Evolutionary conservation across 2,113 vertebrate species (phyloP).

Genomic region (Puma concolor): DNA sequence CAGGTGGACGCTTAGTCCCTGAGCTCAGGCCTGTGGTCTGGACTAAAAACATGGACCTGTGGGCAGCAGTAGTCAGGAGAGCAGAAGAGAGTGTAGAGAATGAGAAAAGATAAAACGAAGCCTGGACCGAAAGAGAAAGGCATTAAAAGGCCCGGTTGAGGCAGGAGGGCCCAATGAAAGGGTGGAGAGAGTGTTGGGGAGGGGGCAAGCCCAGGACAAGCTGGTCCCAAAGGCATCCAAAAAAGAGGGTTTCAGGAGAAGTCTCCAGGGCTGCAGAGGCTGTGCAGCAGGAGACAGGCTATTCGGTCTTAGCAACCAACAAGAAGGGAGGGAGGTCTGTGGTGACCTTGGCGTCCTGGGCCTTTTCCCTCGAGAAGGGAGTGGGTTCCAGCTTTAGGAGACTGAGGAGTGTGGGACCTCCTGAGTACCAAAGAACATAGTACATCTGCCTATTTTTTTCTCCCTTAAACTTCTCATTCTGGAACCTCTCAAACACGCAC

Average conservation of each 20-base stretch:
- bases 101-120: background rate
- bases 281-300: background rate
- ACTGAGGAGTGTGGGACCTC: background rate
- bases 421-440: background rate
- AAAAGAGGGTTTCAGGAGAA: background rate
- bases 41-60: background rate
- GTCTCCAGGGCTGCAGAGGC: background rate
- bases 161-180: background rate
- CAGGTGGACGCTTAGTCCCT: background rate
- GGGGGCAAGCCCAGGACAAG: background rate
- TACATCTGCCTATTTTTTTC: background rate
- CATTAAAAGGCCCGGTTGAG: background rate
- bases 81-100: background rate
- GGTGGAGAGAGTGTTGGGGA: background rate
- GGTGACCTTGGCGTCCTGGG: background rate
- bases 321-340: background rate
- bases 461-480: background rate
- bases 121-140: background rate
- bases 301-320: rapidly evolving
- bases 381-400: background rate
- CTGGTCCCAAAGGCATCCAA: background rate
- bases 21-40: background rate
- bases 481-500: background rate
- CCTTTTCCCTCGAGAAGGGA: background rate
- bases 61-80: background rate